These are phyloP conservation scores for Athene noctua DNA, from an alignment of 2,113 vertebrate genomes.

Conservation along the genomic window DNA sequence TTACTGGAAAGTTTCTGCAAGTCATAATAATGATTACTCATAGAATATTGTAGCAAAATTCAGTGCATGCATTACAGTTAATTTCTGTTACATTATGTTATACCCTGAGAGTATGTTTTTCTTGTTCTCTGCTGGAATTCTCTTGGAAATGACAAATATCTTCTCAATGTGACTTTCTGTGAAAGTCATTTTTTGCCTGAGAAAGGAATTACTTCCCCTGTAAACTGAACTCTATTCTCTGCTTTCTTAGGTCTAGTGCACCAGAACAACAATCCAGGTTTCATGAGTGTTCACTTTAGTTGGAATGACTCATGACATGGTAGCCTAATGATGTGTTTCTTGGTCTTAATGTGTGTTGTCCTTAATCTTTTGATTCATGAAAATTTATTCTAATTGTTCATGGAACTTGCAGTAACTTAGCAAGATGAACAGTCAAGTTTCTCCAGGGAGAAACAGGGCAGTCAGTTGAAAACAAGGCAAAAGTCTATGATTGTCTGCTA, in stretches of 20 bases:
- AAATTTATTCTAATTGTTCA: neutral
- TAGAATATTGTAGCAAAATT: neutral
- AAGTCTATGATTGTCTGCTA: neutral
- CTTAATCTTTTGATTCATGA: neutral
- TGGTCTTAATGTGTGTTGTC: neutral
- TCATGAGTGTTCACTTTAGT: neutral
- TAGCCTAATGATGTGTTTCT: neutral
- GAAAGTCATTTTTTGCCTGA: neutral
- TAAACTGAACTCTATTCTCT: neutral
- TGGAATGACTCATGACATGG: neutral
- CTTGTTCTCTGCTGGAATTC: slow-evolving; percentile 24
- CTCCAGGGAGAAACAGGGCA: neutral
- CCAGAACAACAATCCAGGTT: neutral
- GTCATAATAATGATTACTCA: neutral
- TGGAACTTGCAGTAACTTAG: neutral
- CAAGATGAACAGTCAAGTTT: neutral
- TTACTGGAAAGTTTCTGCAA: neutral
- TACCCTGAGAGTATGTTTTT: neutral
- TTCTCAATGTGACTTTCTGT: slow-evolving; percentile 25
- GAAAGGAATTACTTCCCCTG: neutral
- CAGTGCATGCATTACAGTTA: neutral
- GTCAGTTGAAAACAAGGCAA: neutral
- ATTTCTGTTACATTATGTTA: slow-evolving; percentile 38
- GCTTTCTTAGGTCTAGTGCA: neutral
- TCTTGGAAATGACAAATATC: slow-evolving; percentile 16